Evolutionary conservation across 2,888 invertebrate species (phyloP), one percentile per base, ranked within the genome.

Genomic region (Pegoplata infirma): DNA sequence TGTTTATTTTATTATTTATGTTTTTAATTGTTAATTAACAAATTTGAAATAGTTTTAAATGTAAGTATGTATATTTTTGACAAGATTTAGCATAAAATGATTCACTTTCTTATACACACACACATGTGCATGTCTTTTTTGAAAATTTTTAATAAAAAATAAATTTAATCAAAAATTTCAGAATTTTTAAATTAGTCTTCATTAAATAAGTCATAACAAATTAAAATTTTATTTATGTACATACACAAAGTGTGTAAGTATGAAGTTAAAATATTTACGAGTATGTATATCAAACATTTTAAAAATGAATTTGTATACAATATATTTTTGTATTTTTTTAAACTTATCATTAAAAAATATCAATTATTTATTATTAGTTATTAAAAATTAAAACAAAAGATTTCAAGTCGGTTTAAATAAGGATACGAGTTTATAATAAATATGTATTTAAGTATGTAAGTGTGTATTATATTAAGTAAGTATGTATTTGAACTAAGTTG

Each of bases 401-500:
- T 40, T 49, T 36, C 14, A 25, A 49, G 5, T 59, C 28, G 46
- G 3, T n/a, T n/a, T n/a, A n/a, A 40, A 36, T 68, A 63, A 47
- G 36, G 51, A 36, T 61, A 47, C 16, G 36, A 25, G 14, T 55
- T 61, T 14, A 44, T 55, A 58, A 73, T 64, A 47, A 74, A 61
- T 49, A 47, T 16, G 10, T 40, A 3, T 68, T 64, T 67, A 21
- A 55, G 25, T 47, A 19, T 63, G 5, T 36, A 40, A 36, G 6
- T 36, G 5, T 25, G 16, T 55, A 53, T 47, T n/a, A n/a, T n/a
- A n/a, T n/a, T n/a, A n/a, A n/a, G 44, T 66, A 46, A 25, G 66
- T 53, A 76, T 51, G 51, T 10, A 59, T 66, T 69, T 66, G 69
- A 78, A 74, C 64, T 53, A 66, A 69, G 25, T 61, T 69, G 51